These are phyloP conservation scores for Harlomillsia oculata DNA, from an alignment of 1,140 invertebrate species.

Conservation along the genomic window DNA sequence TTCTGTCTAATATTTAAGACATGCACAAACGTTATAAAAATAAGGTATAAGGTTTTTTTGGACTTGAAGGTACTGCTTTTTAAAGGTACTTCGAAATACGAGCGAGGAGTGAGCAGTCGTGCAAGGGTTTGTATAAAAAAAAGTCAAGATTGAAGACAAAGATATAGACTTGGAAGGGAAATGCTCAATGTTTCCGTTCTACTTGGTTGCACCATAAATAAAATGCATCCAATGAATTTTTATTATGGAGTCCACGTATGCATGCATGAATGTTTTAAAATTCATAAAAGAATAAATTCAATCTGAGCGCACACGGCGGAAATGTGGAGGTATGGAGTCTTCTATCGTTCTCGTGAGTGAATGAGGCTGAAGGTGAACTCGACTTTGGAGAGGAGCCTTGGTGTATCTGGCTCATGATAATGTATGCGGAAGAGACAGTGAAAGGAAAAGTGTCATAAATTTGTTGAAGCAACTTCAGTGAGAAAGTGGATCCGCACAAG, in stretches of 20 bases:
- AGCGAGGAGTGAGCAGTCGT: too few relatives aligned
- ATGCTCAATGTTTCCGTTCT: constrained; percentile 32
- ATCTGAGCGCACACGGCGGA: constrained; percentile 33
- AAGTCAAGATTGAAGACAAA: constrained; percentile 13
- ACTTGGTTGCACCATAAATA: constrained; percentile 35
- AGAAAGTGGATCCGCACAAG: constrained; percentile 18
- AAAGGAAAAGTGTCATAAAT: constrained; percentile 37
- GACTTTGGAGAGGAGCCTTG: not conserved
- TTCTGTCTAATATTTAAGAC: too few relatives aligned
- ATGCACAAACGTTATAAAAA: too few relatives aligned
- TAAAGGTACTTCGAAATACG: too few relatives aligned
- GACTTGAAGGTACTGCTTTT: too few relatives aligned
- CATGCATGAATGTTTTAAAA: constrained; percentile 34
- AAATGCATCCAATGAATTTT: constrained; percentile 35
- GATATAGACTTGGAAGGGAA: constrained; percentile 13
- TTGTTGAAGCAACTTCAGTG: constrained; percentile 23
- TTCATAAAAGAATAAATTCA: constrained; percentile 37
- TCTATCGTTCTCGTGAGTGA: too few relatives aligned
- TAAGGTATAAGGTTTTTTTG: too few relatives aligned
- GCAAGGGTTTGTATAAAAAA: too few relatives aligned
- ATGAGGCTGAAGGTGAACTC: not conserved
- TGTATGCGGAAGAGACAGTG: constrained; percentile 35
- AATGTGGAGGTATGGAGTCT: constrained; percentile 13
- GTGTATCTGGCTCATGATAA: constrained; percentile 23
- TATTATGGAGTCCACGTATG: constrained; percentile 33